Percentiles rank a stretch among this genome's conserved stretches.
These are phyloP conservation scores for Psittacula cyanocephala DNA, from an alignment of 2,113 vertebrate species.

Conservation along the genomic window DNA sequence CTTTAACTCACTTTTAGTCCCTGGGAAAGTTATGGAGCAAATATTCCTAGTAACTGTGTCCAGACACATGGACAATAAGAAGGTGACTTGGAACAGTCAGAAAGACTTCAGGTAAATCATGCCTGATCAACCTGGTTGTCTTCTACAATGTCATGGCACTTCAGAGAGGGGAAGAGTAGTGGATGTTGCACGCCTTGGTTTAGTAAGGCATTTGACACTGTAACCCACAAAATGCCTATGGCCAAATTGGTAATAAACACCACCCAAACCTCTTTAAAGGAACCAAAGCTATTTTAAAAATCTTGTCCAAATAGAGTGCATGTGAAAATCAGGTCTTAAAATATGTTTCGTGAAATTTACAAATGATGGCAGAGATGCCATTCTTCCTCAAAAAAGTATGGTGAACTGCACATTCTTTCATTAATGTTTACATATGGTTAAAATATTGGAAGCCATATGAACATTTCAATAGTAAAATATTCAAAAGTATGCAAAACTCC, in stretches of 20 bases:
- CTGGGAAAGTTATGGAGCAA: background rate
- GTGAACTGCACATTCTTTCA: background rate
- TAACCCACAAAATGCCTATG: background rate
- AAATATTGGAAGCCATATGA: background rate
- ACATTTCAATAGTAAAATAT: background rate
- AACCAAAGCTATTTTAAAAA: background rate
- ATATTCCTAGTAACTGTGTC: background rate
- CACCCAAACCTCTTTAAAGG: background rate
- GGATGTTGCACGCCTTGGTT: background rate
- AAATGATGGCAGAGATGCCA: background rate
- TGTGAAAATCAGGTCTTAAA: background rate
- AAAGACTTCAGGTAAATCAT: background rate
- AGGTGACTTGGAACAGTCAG: background rate
- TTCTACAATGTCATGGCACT: background rate
- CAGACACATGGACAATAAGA: background rate
- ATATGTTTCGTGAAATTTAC: background rate
- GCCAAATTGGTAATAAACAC: background rate
- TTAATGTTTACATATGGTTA: background rate
- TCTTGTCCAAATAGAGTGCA: background rate
- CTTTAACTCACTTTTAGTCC: background rate
- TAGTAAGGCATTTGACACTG: background rate
- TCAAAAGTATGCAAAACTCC: background rate
- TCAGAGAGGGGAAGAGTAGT: background rate
- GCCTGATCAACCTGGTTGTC: rapidly evolving
- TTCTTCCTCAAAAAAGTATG: background rate